Conservation (phyloP, 2,888 invertebrate species). For the Limnephilus auricula region DNA sequence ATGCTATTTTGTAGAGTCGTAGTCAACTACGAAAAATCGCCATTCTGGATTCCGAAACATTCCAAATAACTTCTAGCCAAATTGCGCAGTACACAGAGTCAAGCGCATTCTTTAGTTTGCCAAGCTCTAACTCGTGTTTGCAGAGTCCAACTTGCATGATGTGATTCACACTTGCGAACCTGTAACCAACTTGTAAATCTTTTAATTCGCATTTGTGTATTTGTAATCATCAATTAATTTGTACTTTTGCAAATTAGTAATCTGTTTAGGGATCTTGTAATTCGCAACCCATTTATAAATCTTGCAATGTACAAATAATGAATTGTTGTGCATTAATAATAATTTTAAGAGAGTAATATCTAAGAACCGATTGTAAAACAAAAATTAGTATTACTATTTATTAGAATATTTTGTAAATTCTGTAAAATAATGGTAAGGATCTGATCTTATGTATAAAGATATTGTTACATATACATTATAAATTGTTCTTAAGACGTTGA, state of each 20-base stretch:
- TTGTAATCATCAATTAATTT: not conserved
- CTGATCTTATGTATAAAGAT: conserved; percentile 42
- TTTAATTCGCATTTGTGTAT: not conserved
- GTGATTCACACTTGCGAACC: not conserved
- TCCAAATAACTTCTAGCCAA: no score
- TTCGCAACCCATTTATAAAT: not conserved
- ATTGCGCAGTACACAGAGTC: no score
- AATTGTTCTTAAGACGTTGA: conserved; percentile 55
- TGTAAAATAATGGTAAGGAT: conserved; percentile 25
- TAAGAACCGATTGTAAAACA: conserved; percentile 11
- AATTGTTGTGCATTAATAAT: conserved; percentile 41
- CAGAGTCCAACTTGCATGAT: no score
- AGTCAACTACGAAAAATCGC: no score
- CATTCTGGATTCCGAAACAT: no score
- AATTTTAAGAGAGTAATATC: conserved; percentile 16
- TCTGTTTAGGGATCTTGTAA: not conserved
- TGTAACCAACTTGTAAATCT: not conserved
- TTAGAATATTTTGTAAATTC: conserved; percentile 39
- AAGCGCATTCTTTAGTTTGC: no score
- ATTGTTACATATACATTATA: conserved; percentile 41
- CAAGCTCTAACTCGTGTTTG: no score
- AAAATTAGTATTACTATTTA: conserved; percentile 51
- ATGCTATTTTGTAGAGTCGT: no score
- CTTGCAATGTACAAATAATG: conserved; percentile 35
- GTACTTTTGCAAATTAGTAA: not conserved